phyloP scores from a whole-genome alignment of 2,888 invertebrate species.

The Lepidocyrtoides sp. region DNA sequence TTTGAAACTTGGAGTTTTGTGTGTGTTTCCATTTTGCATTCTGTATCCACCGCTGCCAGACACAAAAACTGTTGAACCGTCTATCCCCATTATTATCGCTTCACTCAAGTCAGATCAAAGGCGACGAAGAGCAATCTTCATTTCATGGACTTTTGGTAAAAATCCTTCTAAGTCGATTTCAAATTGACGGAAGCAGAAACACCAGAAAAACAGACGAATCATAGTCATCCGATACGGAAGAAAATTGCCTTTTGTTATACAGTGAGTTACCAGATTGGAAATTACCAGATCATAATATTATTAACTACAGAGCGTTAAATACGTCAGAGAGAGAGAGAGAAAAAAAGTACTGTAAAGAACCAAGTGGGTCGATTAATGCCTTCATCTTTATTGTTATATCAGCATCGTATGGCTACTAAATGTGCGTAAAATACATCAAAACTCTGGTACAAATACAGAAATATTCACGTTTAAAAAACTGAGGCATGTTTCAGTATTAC shows the following conservation, averaged over 20 bases:
- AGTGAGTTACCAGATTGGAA: slow-evolving; percentile 35
- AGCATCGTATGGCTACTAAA: slow-evolving; percentile 61
- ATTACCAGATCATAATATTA: slow-evolving; percentile 54
- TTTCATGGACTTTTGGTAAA: not conserved
- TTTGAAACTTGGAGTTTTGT: not conserved
- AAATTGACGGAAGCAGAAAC: slow-evolving; percentile 4
- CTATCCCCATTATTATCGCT: slow-evolving; percentile 52
- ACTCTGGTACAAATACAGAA: slow-evolving; percentile 50
- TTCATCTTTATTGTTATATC: not conserved
- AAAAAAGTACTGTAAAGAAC: too few species aligned
- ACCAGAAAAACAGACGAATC: slow-evolving; percentile 25
- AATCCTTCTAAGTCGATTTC: not conserved
- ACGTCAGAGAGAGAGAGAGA: not conserved
- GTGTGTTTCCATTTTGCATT: slow-evolving; percentile 38
- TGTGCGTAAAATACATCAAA: slow-evolving; percentile 49
- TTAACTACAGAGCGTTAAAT: slow-evolving; percentile 32
- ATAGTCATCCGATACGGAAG: slow-evolving; percentile 7
- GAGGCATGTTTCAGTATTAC: not conserved
- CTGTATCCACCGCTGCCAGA: slow-evolving; percentile 49
- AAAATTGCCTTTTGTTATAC: slow-evolving; percentile 56
- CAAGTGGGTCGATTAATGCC: not conserved
- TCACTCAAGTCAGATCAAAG: slow-evolving; percentile 5
- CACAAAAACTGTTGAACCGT: slow-evolving; percentile 53
- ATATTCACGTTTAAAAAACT: not conserved
- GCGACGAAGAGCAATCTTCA: not conserved